phyloP scores from a whole-genome alignment of 2,888 invertebrate genomes.

The Cremastinae sp. region DNA sequence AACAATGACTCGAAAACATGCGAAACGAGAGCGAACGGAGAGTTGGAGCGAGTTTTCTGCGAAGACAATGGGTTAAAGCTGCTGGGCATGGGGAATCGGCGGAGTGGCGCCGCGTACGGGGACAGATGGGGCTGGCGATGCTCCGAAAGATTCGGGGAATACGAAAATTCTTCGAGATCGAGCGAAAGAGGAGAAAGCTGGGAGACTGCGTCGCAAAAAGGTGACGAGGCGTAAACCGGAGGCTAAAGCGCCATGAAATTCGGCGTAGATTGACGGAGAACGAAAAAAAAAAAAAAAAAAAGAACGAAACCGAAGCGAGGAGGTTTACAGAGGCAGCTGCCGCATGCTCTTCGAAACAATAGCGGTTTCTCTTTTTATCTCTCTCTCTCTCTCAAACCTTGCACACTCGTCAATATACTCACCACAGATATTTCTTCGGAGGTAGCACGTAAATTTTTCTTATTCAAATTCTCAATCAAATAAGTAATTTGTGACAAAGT shows the following conservation, averaged over 20 bases:
- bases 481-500: constrained; percentile 99
- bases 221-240: constrained; percentile 1
- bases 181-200: constrained; percentile 7
- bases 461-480: constrained; percentile 96
- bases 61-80: constrained; percentile 29
- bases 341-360: constrained; percentile 37
- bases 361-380: constrained; percentile 44
- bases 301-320: constrained; percentile 57
- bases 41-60: neutral
- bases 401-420: constrained; percentile 81
- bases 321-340: constrained; percentile 27
- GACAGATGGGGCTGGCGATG: neutral
- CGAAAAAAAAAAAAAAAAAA: constrained; percentile 17
- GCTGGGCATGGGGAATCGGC: constrained; percentile 11
- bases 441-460: constrained; percentile 96
- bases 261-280: no score
- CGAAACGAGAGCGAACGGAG: neutral
- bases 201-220: constrained; percentile 17
- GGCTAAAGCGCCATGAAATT: no score
- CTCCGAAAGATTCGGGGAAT: no score
- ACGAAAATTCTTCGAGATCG: no score
- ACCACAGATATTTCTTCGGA: constrained; percentile 94
- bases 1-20: neutral
- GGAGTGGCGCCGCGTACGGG: neutral
- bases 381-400: constrained; percentile 3